These are phyloP conservation scores for Trichoplusia ni DNA, from an alignment of 1,140 invertebrate species.

Conservation along the genomic window DNA sequence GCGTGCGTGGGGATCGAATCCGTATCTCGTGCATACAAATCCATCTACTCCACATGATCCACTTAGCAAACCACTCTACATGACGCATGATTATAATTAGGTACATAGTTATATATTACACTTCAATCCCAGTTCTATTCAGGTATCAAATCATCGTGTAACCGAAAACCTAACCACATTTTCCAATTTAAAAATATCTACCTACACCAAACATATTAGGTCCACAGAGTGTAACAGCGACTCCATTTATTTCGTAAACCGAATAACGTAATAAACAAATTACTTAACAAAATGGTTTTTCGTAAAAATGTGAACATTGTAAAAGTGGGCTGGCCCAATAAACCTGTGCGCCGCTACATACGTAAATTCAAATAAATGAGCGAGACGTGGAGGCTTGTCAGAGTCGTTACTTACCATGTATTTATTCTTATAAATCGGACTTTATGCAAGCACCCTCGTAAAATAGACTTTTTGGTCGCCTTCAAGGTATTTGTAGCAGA, in stretches of 20 bases:
- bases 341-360: constrained; percentile 23
- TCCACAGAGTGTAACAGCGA: too few species aligned
- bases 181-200: too few species aligned
- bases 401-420: constrained; percentile 41
- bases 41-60: too few species aligned
- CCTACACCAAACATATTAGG: too few species aligned
- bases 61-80: too few species aligned
- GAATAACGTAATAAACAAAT: constrained; percentile 21
- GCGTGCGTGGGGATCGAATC: too few species aligned
- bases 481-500: constrained; percentile 29
- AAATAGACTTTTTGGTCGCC: constrained; percentile 36
- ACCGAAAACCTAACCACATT: too few species aligned
- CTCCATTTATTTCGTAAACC: background rate
- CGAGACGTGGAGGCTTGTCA: constrained; percentile 30
- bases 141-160: too few species aligned
- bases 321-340: constrained; percentile 9
- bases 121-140: too few species aligned
- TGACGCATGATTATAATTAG: too few species aligned
- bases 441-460: constrained; percentile 42
- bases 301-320: background rate
- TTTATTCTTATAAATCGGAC: constrained; percentile 51
- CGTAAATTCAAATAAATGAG: constrained; percentile 50
- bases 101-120: too few species aligned
- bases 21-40: too few species aligned
- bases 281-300: constrained; percentile 15